Conservation (phyloP, 92 coral and sea anemone species). For the Palythoa heliodiscus region DNA sequence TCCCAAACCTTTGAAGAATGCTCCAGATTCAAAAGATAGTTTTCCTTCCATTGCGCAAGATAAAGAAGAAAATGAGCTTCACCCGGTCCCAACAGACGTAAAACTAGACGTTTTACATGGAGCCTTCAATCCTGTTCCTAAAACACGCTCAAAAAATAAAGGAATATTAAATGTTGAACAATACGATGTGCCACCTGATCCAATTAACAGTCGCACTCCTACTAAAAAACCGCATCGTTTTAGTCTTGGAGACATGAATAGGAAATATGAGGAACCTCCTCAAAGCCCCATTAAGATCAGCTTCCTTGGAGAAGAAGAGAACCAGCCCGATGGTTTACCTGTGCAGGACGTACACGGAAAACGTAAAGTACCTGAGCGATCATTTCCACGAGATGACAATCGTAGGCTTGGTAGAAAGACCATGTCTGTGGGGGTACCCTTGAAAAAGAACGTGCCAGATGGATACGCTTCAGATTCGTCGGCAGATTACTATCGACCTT, state of each 20-base stretch:
- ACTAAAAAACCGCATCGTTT: background rate
- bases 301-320: slow-evolving; percentile 5
- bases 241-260: background rate
- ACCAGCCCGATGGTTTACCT: slow-evolving; percentile 4
- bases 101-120: background rate
- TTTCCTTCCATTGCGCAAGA: background rate
- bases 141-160: background rate
- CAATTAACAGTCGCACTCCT: background rate
- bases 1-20: background rate
- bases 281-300: slow-evolving; percentile 26
- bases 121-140: slow-evolving; percentile 4
- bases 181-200: slow-evolving; percentile 27
- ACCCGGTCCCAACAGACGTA: slow-evolving; percentile 10
- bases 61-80: slow-evolving; percentile 4
- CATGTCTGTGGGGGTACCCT: background rate
- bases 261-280: background rate
- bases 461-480: slow-evolving; percentile 35
- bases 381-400: background rate
- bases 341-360: background rate
- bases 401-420: background rate
- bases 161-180: slow-evolving; percentile 21
- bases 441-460: background rate
- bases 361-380: background rate
- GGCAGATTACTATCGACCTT: slow-evolving; percentile 34
- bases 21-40: background rate